Conservation (phyloP, 2,888 invertebrate genomes). For the Adelphocoris suturalis region DNA sequence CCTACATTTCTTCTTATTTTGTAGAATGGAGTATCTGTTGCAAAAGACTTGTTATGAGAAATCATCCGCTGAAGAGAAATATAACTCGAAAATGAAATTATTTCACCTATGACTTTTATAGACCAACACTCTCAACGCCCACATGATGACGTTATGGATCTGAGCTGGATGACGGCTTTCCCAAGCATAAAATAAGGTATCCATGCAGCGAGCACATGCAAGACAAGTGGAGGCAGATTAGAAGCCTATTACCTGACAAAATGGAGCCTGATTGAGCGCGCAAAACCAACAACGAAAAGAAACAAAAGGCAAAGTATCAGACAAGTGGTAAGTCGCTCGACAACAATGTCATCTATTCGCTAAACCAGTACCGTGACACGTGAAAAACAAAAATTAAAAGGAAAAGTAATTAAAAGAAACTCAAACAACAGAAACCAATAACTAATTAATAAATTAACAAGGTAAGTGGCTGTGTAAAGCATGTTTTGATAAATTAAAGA, state of each 20-base stretch:
- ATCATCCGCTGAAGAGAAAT: no score
- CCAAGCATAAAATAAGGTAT: not conserved
- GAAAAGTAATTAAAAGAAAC: slow-evolving; percentile 19
- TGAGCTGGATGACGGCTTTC: not conserved
- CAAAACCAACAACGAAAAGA: slow-evolving; percentile 76
- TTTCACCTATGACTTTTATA: no score
- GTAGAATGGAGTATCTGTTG: no score
- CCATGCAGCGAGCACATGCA: slow-evolving; percentile 70
- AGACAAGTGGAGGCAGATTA: slow-evolving; percentile 69
- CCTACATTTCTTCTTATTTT: no score
- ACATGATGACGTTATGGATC: not conserved
- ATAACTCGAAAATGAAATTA: no score
- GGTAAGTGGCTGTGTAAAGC: slow-evolving; percentile 48
- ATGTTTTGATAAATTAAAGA: slow-evolving; percentile 15
- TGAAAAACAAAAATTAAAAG: slow-evolving; percentile 44
- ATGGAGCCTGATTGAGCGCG: slow-evolving; percentile 80
- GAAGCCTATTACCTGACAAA: slow-evolving; percentile 86
- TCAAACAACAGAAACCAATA: not conserved
- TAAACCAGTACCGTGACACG: slow-evolving; percentile 29
- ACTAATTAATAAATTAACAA: not conserved
- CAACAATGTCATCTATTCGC: slow-evolving; percentile 56
- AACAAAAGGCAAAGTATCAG: slow-evolving; percentile 75
- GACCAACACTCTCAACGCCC: no score
- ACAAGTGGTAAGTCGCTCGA: slow-evolving; percentile 59
- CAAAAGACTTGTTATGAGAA: no score